Percentiles rank a stretch among this genome's conserved stretches.
Evolutionary conservation across 2,113 vertebrate genomes (phyloP).

Genomic region (Athene noctua): DNA sequence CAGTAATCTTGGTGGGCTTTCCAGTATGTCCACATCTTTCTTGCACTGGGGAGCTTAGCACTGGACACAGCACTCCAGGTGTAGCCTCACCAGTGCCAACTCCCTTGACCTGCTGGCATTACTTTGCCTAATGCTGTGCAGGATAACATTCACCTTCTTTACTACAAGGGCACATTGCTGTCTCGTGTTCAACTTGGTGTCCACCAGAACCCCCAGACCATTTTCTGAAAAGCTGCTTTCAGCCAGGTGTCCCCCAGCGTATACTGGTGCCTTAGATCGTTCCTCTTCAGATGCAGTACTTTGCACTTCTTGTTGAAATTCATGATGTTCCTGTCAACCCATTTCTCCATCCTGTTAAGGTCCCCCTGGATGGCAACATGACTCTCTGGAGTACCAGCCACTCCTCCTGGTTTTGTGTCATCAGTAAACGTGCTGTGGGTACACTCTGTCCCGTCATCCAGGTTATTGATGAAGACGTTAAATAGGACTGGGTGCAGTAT

Average conservation of each 20-base stretch:
- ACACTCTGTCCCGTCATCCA: background rate
- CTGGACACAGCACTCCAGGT: background rate
- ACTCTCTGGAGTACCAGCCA: background rate
- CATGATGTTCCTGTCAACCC: background rate
- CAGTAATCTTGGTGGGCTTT: background rate
- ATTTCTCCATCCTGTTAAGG: background rate
- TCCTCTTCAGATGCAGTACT: background rate
- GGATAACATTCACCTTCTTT: background rate
- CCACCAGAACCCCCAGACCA: background rate
- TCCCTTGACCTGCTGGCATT: background rate
- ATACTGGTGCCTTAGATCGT: background rate
- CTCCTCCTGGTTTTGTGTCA: background rate
- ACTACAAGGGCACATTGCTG: background rate
- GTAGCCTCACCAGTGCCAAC: background rate
- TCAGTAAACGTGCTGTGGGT: background rate
- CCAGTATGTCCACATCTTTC: background rate
- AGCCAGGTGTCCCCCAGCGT: fast-evolving
- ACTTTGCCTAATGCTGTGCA: background rate
- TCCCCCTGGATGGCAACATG: background rate
- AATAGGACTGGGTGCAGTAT: fast-evolving
- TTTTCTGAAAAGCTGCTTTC: background rate
- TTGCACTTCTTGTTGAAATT: background rate
- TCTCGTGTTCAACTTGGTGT: background rate
- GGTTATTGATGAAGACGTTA: background rate
- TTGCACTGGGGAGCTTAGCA: background rate